phyloP scores from a whole-genome alignment of 1,140 invertebrate genomes.

The Marisa cornuarietis region DNA sequence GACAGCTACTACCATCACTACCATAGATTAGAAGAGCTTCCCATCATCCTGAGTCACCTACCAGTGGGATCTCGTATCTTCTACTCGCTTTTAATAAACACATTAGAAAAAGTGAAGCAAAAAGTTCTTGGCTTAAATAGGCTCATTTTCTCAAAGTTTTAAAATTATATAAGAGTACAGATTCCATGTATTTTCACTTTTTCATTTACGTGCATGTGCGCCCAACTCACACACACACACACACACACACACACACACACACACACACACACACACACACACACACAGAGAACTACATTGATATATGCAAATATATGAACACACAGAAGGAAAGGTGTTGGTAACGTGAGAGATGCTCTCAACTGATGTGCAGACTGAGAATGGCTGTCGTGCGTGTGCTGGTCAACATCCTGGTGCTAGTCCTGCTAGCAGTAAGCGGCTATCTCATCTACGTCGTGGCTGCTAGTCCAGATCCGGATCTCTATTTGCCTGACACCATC shows the following conservation, averaged over 20 bases:
- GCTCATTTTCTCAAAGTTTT: too few relatives aligned
- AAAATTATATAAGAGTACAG: too few relatives aligned
- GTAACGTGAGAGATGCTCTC: constrained; percentile 67
- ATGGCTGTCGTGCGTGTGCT: constrained; percentile 28
- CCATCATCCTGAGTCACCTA: too few relatives aligned
- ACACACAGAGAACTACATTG: background rate
- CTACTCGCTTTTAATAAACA: too few relatives aligned
- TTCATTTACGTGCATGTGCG: background rate
- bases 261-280: constrained; percentile 3
- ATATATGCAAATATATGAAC: constrained; percentile 31
- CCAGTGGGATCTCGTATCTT: too few relatives aligned
- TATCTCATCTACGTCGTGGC: constrained; percentile 45
- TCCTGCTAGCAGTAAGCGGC: constrained; percentile 43
- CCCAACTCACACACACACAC: constrained; percentile 1
- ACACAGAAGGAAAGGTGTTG: constrained; percentile 73
- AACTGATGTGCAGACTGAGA: constrained; percentile 12
- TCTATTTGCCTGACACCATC: constrained; percentile 20
- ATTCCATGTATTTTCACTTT: background rate
- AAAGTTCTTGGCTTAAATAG: too few relatives aligned
- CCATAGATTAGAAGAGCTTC: too few relatives aligned
- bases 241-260: background rate
- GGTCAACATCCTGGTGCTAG: constrained; percentile 40
- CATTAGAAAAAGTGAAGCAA: too few relatives aligned
- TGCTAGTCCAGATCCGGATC: constrained; percentile 18
- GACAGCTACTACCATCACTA: too few relatives aligned